Percentiles rank a stretch among this genome's conserved stretches.
Conservation (phyloP, 1,140 invertebrate species). For the Orussus abietinus region DNA sequence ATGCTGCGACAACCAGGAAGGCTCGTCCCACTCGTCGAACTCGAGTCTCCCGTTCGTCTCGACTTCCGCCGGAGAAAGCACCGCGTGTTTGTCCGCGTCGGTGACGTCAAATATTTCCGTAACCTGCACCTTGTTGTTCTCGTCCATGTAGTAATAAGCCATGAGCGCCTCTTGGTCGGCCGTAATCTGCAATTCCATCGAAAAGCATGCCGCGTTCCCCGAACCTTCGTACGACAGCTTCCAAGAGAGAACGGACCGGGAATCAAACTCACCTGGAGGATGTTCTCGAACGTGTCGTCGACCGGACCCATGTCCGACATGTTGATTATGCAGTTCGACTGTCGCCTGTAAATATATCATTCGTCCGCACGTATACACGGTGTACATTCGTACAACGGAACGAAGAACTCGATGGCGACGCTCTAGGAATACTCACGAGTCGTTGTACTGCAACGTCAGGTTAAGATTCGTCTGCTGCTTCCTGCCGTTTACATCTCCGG, state of each 20-base stretch:
- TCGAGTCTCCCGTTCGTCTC: conserved; percentile 51
- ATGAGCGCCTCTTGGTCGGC: conserved; percentile 82
- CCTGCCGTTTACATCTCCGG: too few relatives aligned
- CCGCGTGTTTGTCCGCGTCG: conserved; percentile 56
- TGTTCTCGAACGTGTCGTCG: conserved; percentile 81
- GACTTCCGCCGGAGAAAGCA: conserved; percentile 48
- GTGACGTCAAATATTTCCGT: conserved; percentile 86
- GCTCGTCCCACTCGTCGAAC: conserved; percentile 55
- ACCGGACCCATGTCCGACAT: conserved; percentile 49
- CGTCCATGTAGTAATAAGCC: conserved; percentile 86
- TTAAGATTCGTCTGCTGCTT: conserved; percentile 64
- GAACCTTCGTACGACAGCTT: too few relatives aligned
- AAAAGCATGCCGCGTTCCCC: too few relatives aligned
- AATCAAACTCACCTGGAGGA: conserved; percentile 62
- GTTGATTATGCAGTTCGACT: conserved; percentile 52
- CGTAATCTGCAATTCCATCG: conserved; percentile 55
- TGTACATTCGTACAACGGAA: too few relatives aligned
- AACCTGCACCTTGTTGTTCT: conserved; percentile 80
- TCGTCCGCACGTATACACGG: too few relatives aligned
- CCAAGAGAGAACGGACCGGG: too few relatives aligned
- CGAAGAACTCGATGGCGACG: too few relatives aligned
- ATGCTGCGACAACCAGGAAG: conserved; percentile 43
- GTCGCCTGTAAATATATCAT: too few relatives aligned
- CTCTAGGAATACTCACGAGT: conserved; percentile 52
- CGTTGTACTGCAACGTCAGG: conserved; percentile 63